These are phyloP conservation scores for Neodiprion lecontei DNA, from an alignment of 1,140 invertebrate genomes.

Conservation along the genomic window DNA sequence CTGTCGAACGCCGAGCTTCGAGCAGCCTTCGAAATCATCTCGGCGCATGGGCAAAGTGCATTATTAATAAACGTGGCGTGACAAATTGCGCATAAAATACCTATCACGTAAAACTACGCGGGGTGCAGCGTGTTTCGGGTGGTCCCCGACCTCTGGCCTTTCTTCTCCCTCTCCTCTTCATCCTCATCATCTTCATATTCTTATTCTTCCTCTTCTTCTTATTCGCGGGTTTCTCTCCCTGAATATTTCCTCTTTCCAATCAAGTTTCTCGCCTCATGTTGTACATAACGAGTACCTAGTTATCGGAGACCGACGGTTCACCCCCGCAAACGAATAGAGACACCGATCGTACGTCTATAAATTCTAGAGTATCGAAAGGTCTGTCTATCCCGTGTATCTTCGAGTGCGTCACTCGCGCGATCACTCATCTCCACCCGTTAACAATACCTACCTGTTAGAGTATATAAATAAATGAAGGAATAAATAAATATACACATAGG, in stretches of 20 bases:
- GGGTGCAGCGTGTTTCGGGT: neutral
- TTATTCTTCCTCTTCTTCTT: too few species aligned
- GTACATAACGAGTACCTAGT: too few species aligned
- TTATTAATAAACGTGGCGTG: neutral
- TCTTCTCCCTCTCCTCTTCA: neutral
- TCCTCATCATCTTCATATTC: neutral
- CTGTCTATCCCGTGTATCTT: neutral
- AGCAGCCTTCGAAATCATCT: neutral
- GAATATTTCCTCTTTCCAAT: too few species aligned
- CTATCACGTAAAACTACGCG: neutral
- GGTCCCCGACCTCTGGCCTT: neutral
- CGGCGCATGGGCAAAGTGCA: slow-evolving; percentile 3
- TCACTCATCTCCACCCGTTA: neutral
- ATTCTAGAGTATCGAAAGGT: too few species aligned
- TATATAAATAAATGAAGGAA: neutral
- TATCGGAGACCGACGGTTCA: too few species aligned
- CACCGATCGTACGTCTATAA: too few species aligned
- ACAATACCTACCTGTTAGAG: neutral
- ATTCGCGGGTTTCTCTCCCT: too few species aligned
- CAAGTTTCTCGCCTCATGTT: too few species aligned
- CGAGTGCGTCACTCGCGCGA: neutral
- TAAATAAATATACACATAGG: too few species aligned
- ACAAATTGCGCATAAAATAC: neutral
- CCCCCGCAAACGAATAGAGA: too few species aligned
- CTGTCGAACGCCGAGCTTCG: too few species aligned